Percentiles rank a stretch among this genome's conserved stretches.
phyloP scores from a whole-genome alignment of 1,140 invertebrate species.

The Mycetomoellerius zeteki region DNA sequence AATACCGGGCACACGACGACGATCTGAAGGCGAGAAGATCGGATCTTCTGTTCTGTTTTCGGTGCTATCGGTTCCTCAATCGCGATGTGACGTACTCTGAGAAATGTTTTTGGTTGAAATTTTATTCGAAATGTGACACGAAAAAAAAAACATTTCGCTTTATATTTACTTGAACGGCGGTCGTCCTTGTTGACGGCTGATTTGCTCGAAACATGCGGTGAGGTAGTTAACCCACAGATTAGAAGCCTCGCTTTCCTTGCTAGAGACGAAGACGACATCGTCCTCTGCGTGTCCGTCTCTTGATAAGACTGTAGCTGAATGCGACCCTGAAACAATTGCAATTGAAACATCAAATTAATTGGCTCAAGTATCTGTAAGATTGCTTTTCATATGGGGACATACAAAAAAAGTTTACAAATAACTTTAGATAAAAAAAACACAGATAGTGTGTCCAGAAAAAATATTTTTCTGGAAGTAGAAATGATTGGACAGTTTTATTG shows the following conservation, averaged over 20 bases:
- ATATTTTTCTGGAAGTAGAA: background rate
- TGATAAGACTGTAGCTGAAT: slow-evolving; percentile 59
- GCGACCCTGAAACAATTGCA: slow-evolving; percentile 81
- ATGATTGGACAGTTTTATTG: background rate
- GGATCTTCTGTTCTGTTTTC: slow-evolving; percentile 88
- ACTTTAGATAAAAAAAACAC: background rate
- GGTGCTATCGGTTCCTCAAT: slow-evolving; percentile 90
- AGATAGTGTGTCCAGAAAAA: too few species aligned
- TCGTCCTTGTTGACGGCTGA: slow-evolving; percentile 91
- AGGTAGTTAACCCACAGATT: slow-evolving; percentile 93
- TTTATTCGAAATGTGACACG: background rate
- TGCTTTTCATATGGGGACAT: background rate
- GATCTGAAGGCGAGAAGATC: slow-evolving; percentile 91
- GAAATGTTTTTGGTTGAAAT: slow-evolving; percentile 53
- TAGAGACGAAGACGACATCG: slow-evolving; percentile 93
- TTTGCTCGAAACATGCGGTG: slow-evolving; percentile 93
- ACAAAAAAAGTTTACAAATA: background rate
- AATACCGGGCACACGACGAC: slow-evolving; percentile 93
- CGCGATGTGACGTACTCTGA: slow-evolving; percentile 91
- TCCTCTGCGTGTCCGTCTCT: slow-evolving; percentile 85
- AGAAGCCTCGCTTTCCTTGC: slow-evolving; percentile 91
- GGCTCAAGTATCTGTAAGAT: slow-evolving; percentile 29
- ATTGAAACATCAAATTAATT: slow-evolving; percentile 62
- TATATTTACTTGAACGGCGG: slow-evolving; percentile 90
- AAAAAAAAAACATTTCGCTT: background rate